Base-by-base conservation (phyloP, 2,888 invertebrate genomes). In the Standfussiana lucernea region DNA sequence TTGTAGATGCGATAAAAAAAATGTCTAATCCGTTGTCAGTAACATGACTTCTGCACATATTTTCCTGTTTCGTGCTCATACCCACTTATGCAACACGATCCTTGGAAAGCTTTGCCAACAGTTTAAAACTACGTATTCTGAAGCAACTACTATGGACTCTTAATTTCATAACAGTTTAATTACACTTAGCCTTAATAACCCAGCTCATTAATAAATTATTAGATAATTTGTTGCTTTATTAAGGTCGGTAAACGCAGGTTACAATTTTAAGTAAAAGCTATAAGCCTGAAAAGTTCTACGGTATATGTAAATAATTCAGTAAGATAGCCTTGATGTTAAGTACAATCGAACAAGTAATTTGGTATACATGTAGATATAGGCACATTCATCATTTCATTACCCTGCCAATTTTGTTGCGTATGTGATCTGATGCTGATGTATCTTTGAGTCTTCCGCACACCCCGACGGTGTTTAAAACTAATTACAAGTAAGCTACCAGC, bases 91-190 rank as follows among this genome's bases (percentile, higher is more conserved):
- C 71, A 83, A 74, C 73, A 74, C 67, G 68, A 69, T 50, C 53
- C 84, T 71, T 71, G 53, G 70, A 71, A 73, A 76, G 13, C 73
- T 42, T 72, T 28, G 53, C 64, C 10, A 68, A 71, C 67, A 73
- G 70, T 84, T 84, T 72, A 64, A 76, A 61, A 64, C 53, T 71
- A 71, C 42, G 62, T 69, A 35, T 61, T 64, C 62, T 42, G 28
- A 28, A 59, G 28, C 45, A 50, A 82, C 62, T 65, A 72, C 35
- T 83, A 65, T 32, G 18, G 64, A 18, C 59, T 71, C 42, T 24
- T 59, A 75, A 84, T 72, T 76, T 62, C 50, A 70, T 72, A 84
- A 76, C 72, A 37, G 68, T 70, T 83, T 83, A 40, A 65, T 78
- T 72, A 50, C n/a, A 64, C 35, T 35, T 37, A 62, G 21, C 56